phyloP scores from a whole-genome alignment of 2,113 vertebrate species.

The Phalacrocorax brasilianus region DNA sequence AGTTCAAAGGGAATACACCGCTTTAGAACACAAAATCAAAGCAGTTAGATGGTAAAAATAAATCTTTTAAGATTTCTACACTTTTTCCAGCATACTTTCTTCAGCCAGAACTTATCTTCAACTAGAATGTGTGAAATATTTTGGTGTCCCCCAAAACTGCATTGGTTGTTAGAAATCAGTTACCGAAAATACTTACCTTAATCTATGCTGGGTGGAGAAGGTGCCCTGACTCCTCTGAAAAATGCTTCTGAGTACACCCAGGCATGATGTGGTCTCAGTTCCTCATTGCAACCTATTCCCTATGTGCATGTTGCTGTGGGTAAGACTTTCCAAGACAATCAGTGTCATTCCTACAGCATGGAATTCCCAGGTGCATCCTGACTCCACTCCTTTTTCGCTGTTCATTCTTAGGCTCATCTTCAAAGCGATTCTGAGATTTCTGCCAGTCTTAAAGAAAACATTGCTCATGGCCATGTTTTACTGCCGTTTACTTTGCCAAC shows the following conservation, averaged over 20 bases:
- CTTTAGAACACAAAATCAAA: slow-evolving; percentile 24
- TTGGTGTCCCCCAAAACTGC: neutral
- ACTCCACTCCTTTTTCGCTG: neutral
- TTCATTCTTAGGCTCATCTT: neutral
- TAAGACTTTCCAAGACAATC: neutral
- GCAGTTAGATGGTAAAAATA: neutral
- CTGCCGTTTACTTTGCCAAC: neutral
- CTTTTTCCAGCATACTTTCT: neutral
- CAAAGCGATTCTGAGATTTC: neutral
- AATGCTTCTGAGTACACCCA: neutral
- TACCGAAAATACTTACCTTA: neutral
- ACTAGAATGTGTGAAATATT: neutral
- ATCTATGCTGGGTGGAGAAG: neutral
- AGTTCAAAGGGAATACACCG: slow-evolving; percentile 26
- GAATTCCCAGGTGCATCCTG: neutral
- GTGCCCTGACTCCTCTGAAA: neutral
- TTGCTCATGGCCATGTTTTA: neutral
- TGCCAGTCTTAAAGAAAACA: neutral
- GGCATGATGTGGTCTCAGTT: neutral
- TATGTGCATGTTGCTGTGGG: neutral
- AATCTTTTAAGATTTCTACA: neutral
- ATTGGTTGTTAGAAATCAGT: neutral
- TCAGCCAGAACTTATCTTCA: neutral
- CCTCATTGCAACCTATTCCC: neutral
- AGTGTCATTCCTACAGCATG: neutral